A percentile compares a stretch with the other conserved stretches of the same genome.
Evolutionary conservation across 2,888 invertebrate genomes (phyloP).

Genomic region (Trichogramma dendrolimi): DNA sequence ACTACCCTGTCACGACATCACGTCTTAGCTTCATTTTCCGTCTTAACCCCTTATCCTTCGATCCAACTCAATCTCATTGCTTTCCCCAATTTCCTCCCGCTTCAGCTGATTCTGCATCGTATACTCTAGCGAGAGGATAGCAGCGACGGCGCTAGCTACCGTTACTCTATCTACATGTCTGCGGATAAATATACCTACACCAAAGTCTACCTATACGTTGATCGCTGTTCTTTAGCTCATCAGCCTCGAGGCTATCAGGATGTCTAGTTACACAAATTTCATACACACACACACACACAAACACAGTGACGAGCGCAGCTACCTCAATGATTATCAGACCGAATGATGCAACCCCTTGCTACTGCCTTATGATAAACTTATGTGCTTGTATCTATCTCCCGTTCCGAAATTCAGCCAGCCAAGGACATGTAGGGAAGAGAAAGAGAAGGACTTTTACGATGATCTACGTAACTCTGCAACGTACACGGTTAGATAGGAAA

Average conservation of each 20-base stretch:
- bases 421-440: no score
- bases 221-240: slow-evolving; percentile 18
- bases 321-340: slow-evolving; percentile 23
- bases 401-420: neutral
- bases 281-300: neutral
- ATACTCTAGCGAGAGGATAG: slow-evolving; percentile 5
- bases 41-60: slow-evolving; percentile 13
- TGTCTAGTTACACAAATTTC: slow-evolving; percentile 19
- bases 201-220: no score
- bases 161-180: no score
- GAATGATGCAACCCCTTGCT: slow-evolving; percentile 25
- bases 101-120: slow-evolving; percentile 29
- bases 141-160: no score
- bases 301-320: slow-evolving; percentile 6
- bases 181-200: no score
- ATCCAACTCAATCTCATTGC: slow-evolving; percentile 19
- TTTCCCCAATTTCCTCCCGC: slow-evolving; percentile 8
- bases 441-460: no score
- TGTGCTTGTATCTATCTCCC: neutral
- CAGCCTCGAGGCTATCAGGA: slow-evolving; percentile 25
- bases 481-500: no score
- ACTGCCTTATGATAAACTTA: slow-evolving; percentile 26
- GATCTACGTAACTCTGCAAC: no score
- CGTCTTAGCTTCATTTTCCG: slow-evolving; percentile 26
- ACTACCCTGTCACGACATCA: neutral